A percentile compares a stretch with the other conserved stretches of the same genome.
phyloP scores from a whole-genome alignment of 2,888 invertebrate species.

The Psylliodes chrysocephalus region DNA sequence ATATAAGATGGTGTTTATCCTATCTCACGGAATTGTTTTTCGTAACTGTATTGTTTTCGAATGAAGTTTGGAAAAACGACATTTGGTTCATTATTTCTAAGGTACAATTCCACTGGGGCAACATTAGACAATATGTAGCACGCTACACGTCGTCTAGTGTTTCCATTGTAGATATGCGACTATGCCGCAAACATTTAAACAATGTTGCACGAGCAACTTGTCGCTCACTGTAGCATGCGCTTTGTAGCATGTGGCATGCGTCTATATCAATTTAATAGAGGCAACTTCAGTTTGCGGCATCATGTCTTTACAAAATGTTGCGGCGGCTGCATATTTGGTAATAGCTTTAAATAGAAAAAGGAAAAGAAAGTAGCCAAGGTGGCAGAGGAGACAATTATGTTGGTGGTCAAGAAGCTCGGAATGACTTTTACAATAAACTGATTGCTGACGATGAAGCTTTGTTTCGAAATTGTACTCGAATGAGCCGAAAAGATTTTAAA shows the following conservation, averaged over 20 bases:
- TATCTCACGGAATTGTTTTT: slow-evolving; percentile 1
- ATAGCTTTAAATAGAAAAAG: background rate
- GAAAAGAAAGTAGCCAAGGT: background rate
- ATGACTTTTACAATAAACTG: background rate
- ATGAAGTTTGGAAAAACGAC: background rate
- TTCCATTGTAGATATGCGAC: too few relatives aligned
- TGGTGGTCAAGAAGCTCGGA: background rate
- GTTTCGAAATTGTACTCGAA: background rate
- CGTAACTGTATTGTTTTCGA: background rate
- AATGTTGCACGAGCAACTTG: too few relatives aligned
- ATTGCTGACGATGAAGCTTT: background rate
- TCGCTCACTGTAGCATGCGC: too few relatives aligned
- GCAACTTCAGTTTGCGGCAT: background rate
- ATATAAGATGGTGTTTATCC: background rate
- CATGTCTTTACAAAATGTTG: slow-evolving; percentile 1
- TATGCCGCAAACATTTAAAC: too few relatives aligned
- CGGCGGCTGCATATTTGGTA: slow-evolving; percentile 9
- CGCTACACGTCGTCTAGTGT: too few relatives aligned
- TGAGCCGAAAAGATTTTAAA: background rate
- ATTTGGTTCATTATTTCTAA: slow-evolving; percentile 1
- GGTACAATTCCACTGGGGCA: too few relatives aligned
- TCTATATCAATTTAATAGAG: too few relatives aligned
- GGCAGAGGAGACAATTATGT: background rate
- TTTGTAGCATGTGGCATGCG: too few relatives aligned
- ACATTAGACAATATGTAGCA: too few relatives aligned